Conservation (phyloP, 2,797 vertebrate species). For the Falco novaeseelandiae region DNA sequence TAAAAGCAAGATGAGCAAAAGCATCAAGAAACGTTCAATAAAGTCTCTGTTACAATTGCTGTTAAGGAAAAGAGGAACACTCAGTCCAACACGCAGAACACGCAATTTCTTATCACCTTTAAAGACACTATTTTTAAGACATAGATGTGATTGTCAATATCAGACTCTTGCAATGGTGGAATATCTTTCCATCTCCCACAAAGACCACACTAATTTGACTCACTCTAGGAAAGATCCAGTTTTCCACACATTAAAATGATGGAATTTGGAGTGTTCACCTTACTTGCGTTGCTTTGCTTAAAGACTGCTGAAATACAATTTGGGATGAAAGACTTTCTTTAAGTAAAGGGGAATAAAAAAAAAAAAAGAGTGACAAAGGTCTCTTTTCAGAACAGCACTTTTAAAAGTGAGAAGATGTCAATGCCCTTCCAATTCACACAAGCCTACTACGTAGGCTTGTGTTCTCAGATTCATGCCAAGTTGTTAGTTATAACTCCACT, state of each 20-base stretch:
- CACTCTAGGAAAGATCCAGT: background rate
- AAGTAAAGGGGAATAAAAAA: background rate
- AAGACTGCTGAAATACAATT: slow-evolving; percentile 7
- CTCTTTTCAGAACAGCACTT: background rate
- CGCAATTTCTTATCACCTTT: background rate
- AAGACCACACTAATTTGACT: background rate
- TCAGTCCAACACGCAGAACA: background rate
- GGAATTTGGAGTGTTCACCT: background rate
- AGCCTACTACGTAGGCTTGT: background rate
- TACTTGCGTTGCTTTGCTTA: background rate
- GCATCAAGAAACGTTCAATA: background rate
- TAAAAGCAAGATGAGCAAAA: slow-evolving; percentile 33
- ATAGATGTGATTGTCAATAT: background rate
- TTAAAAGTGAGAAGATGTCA: slow-evolving; percentile 12
- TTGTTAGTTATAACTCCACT: slow-evolving; percentile 18
- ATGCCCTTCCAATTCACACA: slow-evolving; percentile 13
- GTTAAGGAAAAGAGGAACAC: background rate
- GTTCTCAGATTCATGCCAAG: background rate
- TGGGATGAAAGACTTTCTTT: background rate
- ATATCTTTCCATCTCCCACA: background rate
- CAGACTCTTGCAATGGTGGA: background rate
- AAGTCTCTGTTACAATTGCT: background rate
- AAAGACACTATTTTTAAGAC: background rate
- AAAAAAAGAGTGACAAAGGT: background rate
- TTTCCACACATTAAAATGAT: background rate